Evolutionary conservation across 1,140 invertebrate genomes (phyloP), one percentile per base, ranked within the genome.

Genomic region (Chionoecetes opilio): DNA sequence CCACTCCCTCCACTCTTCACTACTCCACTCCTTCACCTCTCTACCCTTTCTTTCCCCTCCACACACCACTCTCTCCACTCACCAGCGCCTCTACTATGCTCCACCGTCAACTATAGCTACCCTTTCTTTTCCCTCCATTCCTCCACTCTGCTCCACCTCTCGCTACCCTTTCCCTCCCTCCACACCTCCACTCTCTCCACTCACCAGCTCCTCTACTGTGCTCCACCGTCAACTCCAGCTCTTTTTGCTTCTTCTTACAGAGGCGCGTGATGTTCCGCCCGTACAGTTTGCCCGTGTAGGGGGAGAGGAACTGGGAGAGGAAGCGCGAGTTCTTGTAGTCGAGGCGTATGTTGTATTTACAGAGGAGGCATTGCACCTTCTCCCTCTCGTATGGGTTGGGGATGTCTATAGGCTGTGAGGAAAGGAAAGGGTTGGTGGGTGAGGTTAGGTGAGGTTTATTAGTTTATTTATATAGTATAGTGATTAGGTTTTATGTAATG

Each of bases 241-340:
- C 96, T 85, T 97, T 97, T 96, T 99, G 98, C 96, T 99, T 98
- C 6, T 97, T 96, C 97, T 98, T 97, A 97, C 99, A 99, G 3
- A 99, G 97, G 6, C 98, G 98, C 41, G 99, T 99, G 92, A 99
- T 99, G 96, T 99, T 98, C 96, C 98, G 97, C 0, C 98, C 98
- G 97, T 99, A 99, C 93, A 99, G 98, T 96, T 98, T 97, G 14
- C 99, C 99, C 17, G 99, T 99, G 96, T 98, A 99, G 0, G 98
- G 98, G 84, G 99, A 99, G 96, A 99, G 98, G 97, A 99, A 99
- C 97, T 99, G 99, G 26, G 99, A 99, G 1, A 99, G 97, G 8
- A 99, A 97, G 92, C 98, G 98, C 0, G 98, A 97, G 97, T 99
- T 99, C 97, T 99, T 99, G 96, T 99, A 99, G 97, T 99, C 98